phyloP scores from a whole-genome alignment of 2,113 vertebrate genomes.

The Grus americana region DNA sequence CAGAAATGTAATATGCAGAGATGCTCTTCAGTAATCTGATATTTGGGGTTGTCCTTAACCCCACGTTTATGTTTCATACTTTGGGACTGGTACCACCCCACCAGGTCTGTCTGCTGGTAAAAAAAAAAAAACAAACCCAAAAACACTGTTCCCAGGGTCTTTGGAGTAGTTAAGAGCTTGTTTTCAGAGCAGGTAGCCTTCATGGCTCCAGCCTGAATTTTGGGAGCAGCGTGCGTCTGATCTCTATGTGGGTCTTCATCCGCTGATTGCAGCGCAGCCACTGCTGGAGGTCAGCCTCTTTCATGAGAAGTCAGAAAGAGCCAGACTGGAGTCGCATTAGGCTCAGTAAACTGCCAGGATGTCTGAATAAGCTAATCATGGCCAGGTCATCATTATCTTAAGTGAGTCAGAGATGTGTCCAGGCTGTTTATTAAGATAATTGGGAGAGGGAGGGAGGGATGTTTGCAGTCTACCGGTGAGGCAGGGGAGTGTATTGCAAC shows the following conservation, averaged over 20 bases:
- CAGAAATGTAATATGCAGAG: background rate
- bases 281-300: background rate
- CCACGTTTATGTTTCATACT: background rate
- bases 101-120: background rate
- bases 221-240: background rate
- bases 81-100: background rate
- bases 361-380: conserved; percentile 23
- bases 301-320: background rate
- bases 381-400: conserved; percentile 32
- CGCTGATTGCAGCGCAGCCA: background rate
- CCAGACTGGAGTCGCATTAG: background rate
- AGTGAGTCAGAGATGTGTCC: conserved; percentile 34
- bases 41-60: background rate
- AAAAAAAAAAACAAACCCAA: too few species aligned
- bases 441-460: background rate
- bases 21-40: background rate
- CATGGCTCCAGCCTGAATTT: background rate
- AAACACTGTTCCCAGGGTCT: background rate
- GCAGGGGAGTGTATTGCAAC: background rate
- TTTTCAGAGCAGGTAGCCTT: background rate
- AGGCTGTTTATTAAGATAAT: conserved; percentile 40
- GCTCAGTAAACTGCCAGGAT: background rate
- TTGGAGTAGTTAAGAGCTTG: background rate
- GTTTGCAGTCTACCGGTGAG: background rate
- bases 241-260: background rate